Evolutionary conservation across 2,888 invertebrate genomes (phyloP).

Genomic region (Lochmaea capreae): DNA sequence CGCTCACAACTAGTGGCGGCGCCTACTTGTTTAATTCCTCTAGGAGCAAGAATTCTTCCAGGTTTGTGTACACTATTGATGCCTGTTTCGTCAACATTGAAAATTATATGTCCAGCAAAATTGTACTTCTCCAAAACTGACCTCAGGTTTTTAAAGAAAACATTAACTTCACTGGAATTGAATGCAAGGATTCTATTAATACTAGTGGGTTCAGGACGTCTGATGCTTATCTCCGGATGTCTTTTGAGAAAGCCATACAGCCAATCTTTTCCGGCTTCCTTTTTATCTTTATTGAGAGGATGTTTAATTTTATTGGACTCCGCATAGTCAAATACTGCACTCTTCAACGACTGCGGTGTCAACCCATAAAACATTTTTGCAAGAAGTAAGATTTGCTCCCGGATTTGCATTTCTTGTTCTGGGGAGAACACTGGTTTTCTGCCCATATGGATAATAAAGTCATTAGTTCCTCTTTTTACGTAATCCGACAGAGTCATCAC

Average conservation of each 20-base stretch:
- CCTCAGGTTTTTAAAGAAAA: background rate
- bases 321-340: too few relatives aligned
- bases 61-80: conserved; percentile 21
- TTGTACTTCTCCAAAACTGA: background rate
- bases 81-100: conserved; percentile 15
- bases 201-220: conserved; percentile 27
- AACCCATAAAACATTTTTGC: too few relatives aligned
- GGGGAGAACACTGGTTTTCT: too few relatives aligned
- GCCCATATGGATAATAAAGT: too few relatives aligned
- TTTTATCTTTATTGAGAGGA: conserved; percentile 21
- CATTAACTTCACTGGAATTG: conserved; percentile 8
- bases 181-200: conserved; percentile 28
- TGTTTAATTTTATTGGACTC: conserved; percentile 1
- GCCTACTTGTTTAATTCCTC: conserved; percentile 40
- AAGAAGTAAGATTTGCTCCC: too few relatives aligned
- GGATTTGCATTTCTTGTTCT: too few relatives aligned
- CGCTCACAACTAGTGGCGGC: conserved; percentile 39
- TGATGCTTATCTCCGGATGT: conserved; percentile 26
- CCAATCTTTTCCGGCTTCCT: conserved; percentile 33
- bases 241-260: conserved; percentile 23
- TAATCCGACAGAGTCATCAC: too few relatives aligned
- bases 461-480: too few relatives aligned
- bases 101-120: background rate
- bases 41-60: conserved; percentile 27
- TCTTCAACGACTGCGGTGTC: too few relatives aligned